phyloP scores from a whole-genome alignment of 2,797 vertebrate genomes.

The Tragopan temminckii region DNA sequence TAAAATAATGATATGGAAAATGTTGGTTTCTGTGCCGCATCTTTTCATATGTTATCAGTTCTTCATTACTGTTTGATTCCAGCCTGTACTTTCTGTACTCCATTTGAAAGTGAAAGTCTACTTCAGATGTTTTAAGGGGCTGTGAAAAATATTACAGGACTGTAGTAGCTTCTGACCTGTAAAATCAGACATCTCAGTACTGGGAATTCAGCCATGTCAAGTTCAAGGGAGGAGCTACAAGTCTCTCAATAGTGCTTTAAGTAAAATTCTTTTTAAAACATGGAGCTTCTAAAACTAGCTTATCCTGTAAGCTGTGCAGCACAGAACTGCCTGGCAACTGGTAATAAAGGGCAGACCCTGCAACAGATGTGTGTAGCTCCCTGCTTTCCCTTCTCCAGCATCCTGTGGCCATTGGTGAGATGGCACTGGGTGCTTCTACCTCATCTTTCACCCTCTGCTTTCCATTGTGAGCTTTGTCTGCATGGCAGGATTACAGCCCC shows the following conservation, averaged over 20 bases:
- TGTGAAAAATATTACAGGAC: neutral
- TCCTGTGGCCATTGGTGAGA: neutral
- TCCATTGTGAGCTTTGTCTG: neutral
- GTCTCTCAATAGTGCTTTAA: neutral
- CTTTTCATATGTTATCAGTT: constrained; percentile 25
- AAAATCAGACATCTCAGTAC: neutral
- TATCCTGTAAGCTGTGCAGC: neutral
- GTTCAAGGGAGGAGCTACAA: neutral
- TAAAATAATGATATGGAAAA: constrained; percentile 40
- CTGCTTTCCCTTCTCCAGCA: neutral
- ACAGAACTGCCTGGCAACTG: neutral
- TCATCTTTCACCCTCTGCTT: no score
- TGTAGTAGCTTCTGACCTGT: constrained; percentile 5
- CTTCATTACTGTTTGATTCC: constrained; percentile 27
- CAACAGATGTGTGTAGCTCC: neutral
- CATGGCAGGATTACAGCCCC: neutral
- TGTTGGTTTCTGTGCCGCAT: constrained; percentile 7
- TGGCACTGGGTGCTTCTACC: neutral
- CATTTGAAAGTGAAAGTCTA: constrained; percentile 7
- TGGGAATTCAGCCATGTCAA: neutral
- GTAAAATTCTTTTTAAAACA: constrained; percentile 1
- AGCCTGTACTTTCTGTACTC: neutral
- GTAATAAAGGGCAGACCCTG: neutral
- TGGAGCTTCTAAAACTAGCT: neutral
- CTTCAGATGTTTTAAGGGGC: neutral